Conservation (phyloP, 1,140 invertebrate species). For the Muscidifurax raptorellus region DNA sequence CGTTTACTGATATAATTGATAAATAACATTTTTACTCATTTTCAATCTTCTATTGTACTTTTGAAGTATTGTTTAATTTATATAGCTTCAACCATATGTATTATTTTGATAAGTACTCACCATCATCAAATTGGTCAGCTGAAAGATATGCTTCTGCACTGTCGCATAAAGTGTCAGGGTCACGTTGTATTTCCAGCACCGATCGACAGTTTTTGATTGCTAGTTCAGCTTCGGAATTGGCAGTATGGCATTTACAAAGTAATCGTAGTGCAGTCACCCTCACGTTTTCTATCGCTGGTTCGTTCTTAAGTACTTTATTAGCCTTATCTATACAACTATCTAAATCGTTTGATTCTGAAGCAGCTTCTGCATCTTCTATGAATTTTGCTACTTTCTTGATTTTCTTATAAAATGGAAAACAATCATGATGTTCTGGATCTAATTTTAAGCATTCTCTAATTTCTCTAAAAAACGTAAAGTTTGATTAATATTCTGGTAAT, state of each 20-base stretch:
- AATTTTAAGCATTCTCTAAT: constrained; percentile 98
- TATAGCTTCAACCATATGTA: too few species aligned
- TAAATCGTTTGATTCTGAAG: constrained; percentile 83
- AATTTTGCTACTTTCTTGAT: constrained; percentile 96
- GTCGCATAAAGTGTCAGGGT: constrained; percentile 90
- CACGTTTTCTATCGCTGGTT: constrained; percentile 84
- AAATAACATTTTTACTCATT: too few species aligned
- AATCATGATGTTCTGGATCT: constrained; percentile 98
- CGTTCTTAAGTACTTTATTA: constrained; percentile 81
- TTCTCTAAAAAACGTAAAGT: constrained; percentile 79
- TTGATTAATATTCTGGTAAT: constrained; percentile 39
- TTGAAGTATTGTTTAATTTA: too few species aligned
- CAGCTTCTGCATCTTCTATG: constrained; percentile 83
- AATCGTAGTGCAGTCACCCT: constrained; percentile 84
- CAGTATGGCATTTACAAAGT: constrained; percentile 84
- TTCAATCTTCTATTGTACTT: too few species aligned
- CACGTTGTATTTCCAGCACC: constrained; percentile 86
- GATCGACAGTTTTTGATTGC: constrained; percentile 87
- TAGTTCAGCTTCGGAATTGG: constrained; percentile 72
- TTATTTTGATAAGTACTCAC: constrained; percentile 73
- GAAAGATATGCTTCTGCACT: constrained; percentile 93
- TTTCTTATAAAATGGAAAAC: constrained; percentile 97
- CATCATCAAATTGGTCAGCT: constrained; percentile 95
- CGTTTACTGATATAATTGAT: too few species aligned
- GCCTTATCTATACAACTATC: constrained; percentile 86